Conservation (phyloP, 2,888 invertebrate species). For the Venusia cambrica region DNA sequence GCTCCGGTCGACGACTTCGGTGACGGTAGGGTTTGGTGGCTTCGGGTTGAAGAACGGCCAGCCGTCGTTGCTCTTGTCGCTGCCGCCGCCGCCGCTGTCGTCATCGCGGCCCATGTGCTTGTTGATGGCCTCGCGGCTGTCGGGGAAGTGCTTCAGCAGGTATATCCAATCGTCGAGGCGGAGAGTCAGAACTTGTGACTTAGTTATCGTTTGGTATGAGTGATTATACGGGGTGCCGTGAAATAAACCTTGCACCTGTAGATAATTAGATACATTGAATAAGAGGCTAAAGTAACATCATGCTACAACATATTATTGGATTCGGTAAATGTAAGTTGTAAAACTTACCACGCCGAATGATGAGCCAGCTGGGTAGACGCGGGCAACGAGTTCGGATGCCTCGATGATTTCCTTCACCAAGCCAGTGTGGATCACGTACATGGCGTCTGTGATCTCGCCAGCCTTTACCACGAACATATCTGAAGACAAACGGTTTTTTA, state of each 20-base stretch:
- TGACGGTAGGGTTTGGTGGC: conserved; percentile 10
- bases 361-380: conserved; percentile 42
- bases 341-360: conserved; percentile 54
- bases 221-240: conserved; percentile 45
- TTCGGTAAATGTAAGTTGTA: background rate
- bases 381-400: conserved; percentile 20
- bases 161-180: conserved; percentile 54
- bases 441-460: conserved; percentile 57
- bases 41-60: conserved; percentile 10
- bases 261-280: too few relatives aligned
- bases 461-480: conserved; percentile 64
- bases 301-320: background rate
- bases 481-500: conserved; percentile 30
- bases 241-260: conserved; percentile 54
- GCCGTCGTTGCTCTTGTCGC: conserved; percentile 1
- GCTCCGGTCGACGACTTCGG: conserved; percentile 14
- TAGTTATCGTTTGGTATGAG: conserved; percentile 51
- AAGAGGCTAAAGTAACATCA: too few relatives aligned
- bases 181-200: conserved; percentile 57
- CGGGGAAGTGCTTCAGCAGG: conserved; percentile 55
- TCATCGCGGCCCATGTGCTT: conserved; percentile 30
- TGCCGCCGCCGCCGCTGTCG: background rate
- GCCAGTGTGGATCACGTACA: conserved; percentile 65
- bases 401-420: conserved; percentile 44
- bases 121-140: conserved; percentile 43